Base-by-base conservation (phyloP, 2,113 vertebrate species). In the Chaetodon auriga region DNA sequence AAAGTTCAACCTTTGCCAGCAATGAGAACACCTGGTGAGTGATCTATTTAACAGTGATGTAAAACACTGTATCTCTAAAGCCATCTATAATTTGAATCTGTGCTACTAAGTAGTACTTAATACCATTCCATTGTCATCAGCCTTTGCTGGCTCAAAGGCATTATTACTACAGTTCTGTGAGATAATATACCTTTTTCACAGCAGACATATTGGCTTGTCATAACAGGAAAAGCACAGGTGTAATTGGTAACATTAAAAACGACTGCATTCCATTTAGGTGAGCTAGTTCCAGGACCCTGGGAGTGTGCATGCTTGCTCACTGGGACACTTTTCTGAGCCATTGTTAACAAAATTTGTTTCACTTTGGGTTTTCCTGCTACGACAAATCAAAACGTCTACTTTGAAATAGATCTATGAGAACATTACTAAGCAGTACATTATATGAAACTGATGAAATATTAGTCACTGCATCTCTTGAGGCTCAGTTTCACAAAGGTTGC, bases 201-300 rank as follows among this genome's bases (percentile, higher is more conserved):
- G 21, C 49, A 57, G 51, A 51, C 12, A n/a, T 69, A 25, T 69
- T 41, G 21, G 19, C 71, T 19, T 3, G 15, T 11, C 23, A 43
- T 14, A 54, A 48, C 58, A 58, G 12, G 35, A 58, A 70, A 35
- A 45, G 18, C 58, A 71, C 38, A 57, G 14, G 53, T 63, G 61
- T 62, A 25, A 65, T 6, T 36, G 6, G 15, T 18, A 53, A 65
- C 35, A 54, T 66, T 66, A 58, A 21, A 66, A 62, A n/a, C 5
- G 0, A 46, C 46, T 19, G 48, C 54, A 68, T 77, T 72, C 53
- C 83, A 66, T 71, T 76, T 18, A 54, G 53, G 14, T 71, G 61
- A 81, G 36, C 53, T 18, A 5, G 7, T 58, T n/a, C 7, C 11
- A 23, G 23, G 15, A 16, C 11, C 1, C 9, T 61, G 25, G 6